These are phyloP conservation scores for Periparus ater DNA, from an alignment of 2,797 vertebrate species.

Conservation along the genomic window DNA sequence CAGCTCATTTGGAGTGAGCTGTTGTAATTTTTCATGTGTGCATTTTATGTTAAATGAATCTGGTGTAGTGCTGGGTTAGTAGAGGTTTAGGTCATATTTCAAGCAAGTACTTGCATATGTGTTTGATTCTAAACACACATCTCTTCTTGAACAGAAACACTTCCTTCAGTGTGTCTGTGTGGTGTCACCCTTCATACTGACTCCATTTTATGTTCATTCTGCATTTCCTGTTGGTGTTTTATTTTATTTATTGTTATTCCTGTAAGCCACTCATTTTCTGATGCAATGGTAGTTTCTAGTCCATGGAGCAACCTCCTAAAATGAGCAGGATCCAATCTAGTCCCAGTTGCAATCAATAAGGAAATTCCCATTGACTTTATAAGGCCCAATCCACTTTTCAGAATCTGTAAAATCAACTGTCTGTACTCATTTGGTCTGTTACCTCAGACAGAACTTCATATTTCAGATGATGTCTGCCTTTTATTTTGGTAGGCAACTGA, in stretches of 20 bases:
- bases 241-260: constrained; percentile 60
- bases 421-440: background rate
- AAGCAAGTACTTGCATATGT: constrained; percentile 56
- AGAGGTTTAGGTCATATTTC: constrained; percentile 50
- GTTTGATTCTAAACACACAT: constrained; percentile 51
- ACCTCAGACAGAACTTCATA: background rate
- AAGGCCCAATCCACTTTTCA: background rate
- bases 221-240: constrained; percentile 55
- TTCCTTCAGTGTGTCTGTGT: constrained; percentile 49
- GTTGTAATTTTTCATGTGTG: background rate
- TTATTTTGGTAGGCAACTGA: constrained; percentile 58
- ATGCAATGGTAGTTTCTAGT: constrained; percentile 38
- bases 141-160: constrained; percentile 38
- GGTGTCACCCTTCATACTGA: constrained; percentile 59
- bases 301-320: constrained; percentile 25
- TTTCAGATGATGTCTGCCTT: constrained; percentile 52
- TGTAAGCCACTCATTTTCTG: constrained; percentile 52
- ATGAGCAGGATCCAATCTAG: constrained; percentile 5
- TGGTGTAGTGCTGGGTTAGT: constrained; percentile 30
- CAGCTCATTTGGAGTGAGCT: background rate
- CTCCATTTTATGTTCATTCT: constrained; percentile 55
- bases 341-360: constrained; percentile 3
- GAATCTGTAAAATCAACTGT: background rate
- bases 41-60: constrained; percentile 37
- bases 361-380: constrained; percentile 7